phyloP scores from a whole-genome alignment of 2,797 vertebrate genomes.

The Martes flavigula region DNA sequence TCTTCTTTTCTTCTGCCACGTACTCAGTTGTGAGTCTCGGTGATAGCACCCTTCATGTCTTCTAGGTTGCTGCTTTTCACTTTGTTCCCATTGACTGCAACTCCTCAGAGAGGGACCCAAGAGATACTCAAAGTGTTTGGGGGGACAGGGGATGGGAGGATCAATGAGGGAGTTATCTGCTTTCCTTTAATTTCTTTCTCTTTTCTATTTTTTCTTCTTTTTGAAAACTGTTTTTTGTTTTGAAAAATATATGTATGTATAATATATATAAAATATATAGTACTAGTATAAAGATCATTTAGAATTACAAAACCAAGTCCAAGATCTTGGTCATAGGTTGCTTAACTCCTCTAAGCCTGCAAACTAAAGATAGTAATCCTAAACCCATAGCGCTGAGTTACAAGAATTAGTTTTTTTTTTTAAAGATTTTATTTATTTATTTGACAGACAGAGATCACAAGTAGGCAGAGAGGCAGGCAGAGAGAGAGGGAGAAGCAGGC shows the following conservation, averaged over 20 bases:
- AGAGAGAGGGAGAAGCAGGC: too few relatives aligned
- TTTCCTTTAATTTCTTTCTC: neutral
- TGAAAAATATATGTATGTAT: neutral
- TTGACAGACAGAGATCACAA: too few relatives aligned
- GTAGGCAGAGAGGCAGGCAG: too few relatives aligned
- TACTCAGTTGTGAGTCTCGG: neutral
- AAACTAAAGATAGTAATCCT: neutral
- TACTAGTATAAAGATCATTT: neutral
- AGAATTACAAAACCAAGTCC: neutral
- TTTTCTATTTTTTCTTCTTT: neutral
- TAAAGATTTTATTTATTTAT: too few relatives aligned
- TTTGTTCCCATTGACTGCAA: neutral
- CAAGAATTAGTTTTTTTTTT: neutral
- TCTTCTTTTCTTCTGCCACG: neutral
- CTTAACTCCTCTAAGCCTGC: neutral
- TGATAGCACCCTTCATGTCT: neutral
- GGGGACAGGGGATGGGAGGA: fast-evolving
- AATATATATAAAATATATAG: too few relatives aligned
- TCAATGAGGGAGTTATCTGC: neutral
- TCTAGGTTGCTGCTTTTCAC: neutral
- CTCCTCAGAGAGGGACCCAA: neutral
- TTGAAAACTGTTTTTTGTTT: neutral
- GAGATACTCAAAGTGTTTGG: neutral
- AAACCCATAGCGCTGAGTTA: neutral
- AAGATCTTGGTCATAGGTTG: neutral